Evolutionary conservation across 2,113 vertebrate genomes (phyloP).

Genomic region (Pimephales promelas): DNA sequence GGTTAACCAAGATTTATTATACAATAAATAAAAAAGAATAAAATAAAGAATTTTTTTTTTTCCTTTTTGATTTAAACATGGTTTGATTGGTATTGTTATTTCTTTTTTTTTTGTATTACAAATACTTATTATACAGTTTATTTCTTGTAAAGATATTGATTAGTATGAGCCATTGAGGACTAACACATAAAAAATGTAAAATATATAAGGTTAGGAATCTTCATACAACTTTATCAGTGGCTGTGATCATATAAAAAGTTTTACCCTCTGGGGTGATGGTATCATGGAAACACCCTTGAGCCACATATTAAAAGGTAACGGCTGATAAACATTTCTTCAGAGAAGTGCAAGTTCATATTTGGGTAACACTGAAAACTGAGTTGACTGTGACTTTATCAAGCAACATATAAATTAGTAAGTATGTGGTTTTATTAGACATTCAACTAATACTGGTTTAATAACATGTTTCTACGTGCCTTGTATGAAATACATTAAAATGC

Average conservation of each 20-base stretch:
- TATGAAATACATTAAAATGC: neutral
- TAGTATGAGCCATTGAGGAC: neutral
- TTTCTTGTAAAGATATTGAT: neutral
- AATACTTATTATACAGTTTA: neutral
- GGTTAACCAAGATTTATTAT: neutral
- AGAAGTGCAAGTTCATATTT: neutral
- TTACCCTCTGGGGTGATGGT: neutral
- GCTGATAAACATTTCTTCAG: neutral
- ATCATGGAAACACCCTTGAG: neutral
- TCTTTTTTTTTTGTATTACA: neutral
- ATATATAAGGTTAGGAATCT: too few species aligned
- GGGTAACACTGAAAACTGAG: neutral
- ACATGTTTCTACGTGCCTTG: neutral
- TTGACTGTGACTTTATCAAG: neutral
- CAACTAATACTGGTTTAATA: neutral
- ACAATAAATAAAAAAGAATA: neutral
- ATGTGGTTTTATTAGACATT: neutral
- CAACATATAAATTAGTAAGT: conserved; percentile 18
- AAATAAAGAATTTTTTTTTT: too few species aligned
- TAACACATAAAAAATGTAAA: neutral
- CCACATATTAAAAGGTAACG: neutral
- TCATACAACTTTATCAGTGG: neutral
- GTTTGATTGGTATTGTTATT: too few species aligned
- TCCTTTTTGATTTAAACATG: neutral
- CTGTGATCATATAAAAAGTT: conserved; percentile 20